Evolutionary conservation across 1,140 invertebrate species (phyloP), one percentile per base, ranked within the genome.

Genomic region (Trachelipus rathkii): DNA sequence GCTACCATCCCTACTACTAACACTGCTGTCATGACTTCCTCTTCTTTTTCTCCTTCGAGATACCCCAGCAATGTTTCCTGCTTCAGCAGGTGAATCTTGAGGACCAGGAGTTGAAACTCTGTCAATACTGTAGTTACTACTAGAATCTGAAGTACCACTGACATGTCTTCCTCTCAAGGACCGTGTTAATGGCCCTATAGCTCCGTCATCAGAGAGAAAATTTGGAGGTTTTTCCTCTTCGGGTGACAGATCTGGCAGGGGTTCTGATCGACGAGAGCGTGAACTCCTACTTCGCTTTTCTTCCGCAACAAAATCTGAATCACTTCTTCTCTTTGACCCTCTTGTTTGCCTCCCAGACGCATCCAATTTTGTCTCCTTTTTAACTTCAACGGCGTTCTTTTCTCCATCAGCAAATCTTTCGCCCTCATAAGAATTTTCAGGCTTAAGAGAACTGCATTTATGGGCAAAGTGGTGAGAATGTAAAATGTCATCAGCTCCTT

Each of bases 141-240:
- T 78, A 19, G 74, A 74, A 33, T 82, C 77, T n/a, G 78, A 77
- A 19, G 75, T 75, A 68, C 79, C 77, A 69, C 73, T 81, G 15
- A 77, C 46, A 67, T 78, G 73, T 33, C 80, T 72, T 11, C 78
- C 75, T 60, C 78, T 45, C 19, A 60, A 60, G 19, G 50, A 60
- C 11, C 50, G 50, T 13, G 50, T 60, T 19, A 68, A 44, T 24
- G 53, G 53, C 24, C 74, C 45, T 69, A 72, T 33, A 10, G 67
- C 72, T 66, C 67, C 68, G 1, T 79, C 78, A 10, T 79, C 78
- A 69, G 74, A 71, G 13, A 74, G 45, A 66, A 74, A 72, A 15
- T 72, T 77, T 71, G 73, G n/a, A 15, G 66, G 23, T 15, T 79
- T 75, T 19, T 79, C 78, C n/a, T 79, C 77, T 60, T 71, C 45